A percentile compares a stretch with the other conserved stretches of the same genome.
Evolutionary conservation across 2,113 vertebrate species (phyloP).

Genomic region (Trochalopteron elliotii): DNA sequence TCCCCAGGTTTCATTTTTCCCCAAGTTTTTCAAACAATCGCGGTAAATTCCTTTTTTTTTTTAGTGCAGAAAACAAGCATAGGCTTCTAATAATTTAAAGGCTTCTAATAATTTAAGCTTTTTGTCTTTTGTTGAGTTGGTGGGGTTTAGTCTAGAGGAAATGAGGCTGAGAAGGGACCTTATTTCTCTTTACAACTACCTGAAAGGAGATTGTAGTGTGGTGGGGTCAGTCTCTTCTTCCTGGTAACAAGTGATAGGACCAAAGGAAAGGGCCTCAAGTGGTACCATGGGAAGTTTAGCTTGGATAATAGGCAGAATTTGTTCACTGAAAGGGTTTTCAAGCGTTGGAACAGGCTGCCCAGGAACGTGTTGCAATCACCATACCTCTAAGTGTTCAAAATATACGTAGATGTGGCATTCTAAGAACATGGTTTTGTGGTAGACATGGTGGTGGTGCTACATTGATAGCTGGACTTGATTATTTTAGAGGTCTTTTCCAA

Average conservation of each 20-base stretch:
- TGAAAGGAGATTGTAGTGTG: neutral
- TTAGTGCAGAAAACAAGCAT: neutral
- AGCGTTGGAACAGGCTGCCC: neutral
- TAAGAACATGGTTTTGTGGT: neutral
- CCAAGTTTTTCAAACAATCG: neutral
- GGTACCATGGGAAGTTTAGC: neutral
- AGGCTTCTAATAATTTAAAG: neutral
- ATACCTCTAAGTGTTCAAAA: fast-evolving
- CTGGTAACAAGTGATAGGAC: neutral
- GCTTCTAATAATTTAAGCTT: neutral
- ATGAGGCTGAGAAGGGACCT: neutral
- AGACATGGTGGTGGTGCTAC: neutral
- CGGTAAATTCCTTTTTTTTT: neutral
- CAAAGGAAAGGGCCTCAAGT: neutral
- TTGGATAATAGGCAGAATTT: neutral
- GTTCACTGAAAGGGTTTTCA: neutral
- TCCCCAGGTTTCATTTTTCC: neutral
- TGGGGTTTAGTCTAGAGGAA: neutral
- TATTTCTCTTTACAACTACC: neutral
- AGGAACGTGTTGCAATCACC: neutral
- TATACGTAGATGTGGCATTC: neutral
- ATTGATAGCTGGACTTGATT: neutral
- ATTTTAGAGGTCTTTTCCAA: neutral
- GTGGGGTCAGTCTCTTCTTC: neutral
- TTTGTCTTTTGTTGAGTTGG: neutral